These are phyloP conservation scores for Parauchenoglanis ngamensis DNA, from an alignment of 2,797 vertebrate genomes.

Conservation along the genomic window DNA sequence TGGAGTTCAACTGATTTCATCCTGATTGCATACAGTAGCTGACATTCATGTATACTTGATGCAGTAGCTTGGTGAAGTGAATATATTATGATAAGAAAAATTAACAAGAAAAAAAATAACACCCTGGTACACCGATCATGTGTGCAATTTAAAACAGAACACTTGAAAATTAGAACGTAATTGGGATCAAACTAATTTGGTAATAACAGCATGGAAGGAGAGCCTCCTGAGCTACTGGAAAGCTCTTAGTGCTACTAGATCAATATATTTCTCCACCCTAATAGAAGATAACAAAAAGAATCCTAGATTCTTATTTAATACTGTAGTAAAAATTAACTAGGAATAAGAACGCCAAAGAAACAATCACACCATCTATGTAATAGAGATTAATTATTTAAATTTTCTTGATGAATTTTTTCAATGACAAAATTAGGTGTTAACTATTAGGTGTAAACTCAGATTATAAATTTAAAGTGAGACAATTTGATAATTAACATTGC, in stretches of 20 bases:
- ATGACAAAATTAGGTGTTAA: too few relatives aligned
- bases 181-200: neutral
- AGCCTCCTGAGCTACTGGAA: neutral
- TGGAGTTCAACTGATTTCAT: constrained; percentile 19
- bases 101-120: neutral
- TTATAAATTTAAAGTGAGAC: too few relatives aligned
- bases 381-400: too few relatives aligned
- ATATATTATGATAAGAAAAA: neutral
- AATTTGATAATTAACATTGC: too few relatives aligned
- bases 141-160: neutral
- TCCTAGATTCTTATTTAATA: too few relatives aligned
- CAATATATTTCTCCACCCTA: neutral
- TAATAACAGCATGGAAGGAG: neutral
- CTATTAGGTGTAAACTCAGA: too few relatives aligned
- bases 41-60: neutral
- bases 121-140: neutral
- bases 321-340: too few relatives aligned
- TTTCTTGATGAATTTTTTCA: too few relatives aligned
- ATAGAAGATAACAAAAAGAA: neutral
- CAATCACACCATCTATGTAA: too few relatives aligned
- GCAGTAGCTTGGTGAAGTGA: neutral
- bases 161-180: neutral
- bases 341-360: too few relatives aligned
- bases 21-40: neutral
- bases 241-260: neutral